These are phyloP conservation scores for Neoascia interrupta DNA, from an alignment of 2,888 invertebrate genomes.

Conservation along the genomic window DNA sequence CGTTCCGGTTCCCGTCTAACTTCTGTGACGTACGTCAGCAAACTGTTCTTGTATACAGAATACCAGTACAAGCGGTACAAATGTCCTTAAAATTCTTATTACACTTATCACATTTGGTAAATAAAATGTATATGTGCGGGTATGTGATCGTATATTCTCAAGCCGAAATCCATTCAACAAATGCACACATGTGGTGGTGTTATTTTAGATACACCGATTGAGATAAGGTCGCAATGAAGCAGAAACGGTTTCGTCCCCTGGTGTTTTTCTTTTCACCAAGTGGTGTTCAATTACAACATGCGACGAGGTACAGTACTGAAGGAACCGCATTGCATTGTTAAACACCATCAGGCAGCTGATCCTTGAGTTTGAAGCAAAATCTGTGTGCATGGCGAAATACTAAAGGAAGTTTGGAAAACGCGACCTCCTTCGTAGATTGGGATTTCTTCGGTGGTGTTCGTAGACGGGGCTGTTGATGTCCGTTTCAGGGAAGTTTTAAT, in stretches of 20 bases:
- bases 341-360: conserved; percentile 62
- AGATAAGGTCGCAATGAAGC: conserved; percentile 50
- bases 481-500: no score
- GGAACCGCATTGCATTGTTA: conserved; percentile 1
- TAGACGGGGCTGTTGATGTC: no score
- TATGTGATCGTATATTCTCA: conserved; percentile 36
- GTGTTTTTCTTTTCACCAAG: conserved; percentile 18
- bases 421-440: conserved; percentile 29
- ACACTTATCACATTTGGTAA: conserved; percentile 60
- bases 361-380: conserved; percentile 33
- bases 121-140: conserved; percentile 38
- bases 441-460: no score
- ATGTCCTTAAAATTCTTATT: conserved; percentile 52
- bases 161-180: conserved; percentile 41
- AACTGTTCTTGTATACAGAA: conserved; percentile 37
- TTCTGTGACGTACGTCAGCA: conserved; percentile 39
- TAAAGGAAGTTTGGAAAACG: background rate
- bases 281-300: conserved; percentile 64
- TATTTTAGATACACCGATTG: conserved; percentile 34
- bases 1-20: conserved; percentile 5
- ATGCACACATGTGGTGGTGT: conserved; percentile 42
- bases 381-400: conserved; percentile 13
- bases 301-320: conserved; percentile 24
- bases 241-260: background rate
- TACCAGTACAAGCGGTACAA: conserved; percentile 18